These are phyloP conservation scores for Alectoris magna DNA, from an alignment of 2,797 vertebrate species.

Conservation along the genomic window DNA sequence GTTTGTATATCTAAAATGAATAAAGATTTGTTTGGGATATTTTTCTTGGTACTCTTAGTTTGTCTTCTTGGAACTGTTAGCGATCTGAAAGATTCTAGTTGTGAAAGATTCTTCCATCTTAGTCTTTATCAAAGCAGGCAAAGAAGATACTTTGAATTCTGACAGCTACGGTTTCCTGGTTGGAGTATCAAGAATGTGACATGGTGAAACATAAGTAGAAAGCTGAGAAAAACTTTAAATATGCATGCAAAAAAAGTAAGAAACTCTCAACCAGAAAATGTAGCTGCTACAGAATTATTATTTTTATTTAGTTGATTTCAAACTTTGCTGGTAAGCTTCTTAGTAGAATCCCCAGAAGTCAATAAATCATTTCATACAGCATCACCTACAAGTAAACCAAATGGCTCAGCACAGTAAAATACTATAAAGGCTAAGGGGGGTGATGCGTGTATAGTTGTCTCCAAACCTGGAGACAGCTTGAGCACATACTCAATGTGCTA, in stretches of 20 bases:
- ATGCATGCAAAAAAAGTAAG: neutral
- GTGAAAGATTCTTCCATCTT: too few species aligned
- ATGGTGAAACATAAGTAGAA: neutral
- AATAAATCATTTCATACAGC: too few species aligned
- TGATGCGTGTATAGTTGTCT: accelerated
- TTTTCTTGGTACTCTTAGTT: neutral
- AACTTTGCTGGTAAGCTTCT: neutral
- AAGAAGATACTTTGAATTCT: neutral
- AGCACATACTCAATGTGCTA: accelerated
- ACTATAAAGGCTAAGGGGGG: accelerated
- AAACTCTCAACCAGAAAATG: too few species aligned
- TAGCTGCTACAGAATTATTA: too few species aligned
- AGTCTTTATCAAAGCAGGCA: neutral
- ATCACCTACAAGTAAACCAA: neutral
- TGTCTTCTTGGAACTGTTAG: neutral
- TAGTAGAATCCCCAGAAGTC: neutral
- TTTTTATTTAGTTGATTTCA: neutral
- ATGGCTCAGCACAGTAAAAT: neutral
- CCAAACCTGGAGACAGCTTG: neutral
- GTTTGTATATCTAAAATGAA: neutral
- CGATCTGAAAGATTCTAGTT: neutral
- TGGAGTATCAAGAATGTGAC: neutral
- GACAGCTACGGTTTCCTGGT: neutral
- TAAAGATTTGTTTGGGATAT: neutral
- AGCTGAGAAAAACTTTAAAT: neutral